phyloP scores from a whole-genome alignment of 2,113 vertebrate genomes.

The Vidua macroura region DNA sequence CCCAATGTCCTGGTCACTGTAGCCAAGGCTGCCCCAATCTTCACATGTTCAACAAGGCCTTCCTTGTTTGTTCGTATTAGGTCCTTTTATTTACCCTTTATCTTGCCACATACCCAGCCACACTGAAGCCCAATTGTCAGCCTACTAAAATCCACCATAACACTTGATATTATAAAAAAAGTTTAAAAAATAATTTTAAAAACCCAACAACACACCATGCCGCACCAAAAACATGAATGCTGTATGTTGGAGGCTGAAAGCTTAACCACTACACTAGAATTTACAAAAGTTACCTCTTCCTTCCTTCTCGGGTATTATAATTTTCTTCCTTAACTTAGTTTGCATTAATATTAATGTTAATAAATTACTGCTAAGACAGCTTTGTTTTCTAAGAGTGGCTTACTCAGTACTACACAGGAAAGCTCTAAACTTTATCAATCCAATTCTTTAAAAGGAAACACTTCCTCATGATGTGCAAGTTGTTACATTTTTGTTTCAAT shows the following conservation, averaged over 20 bases:
- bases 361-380: background rate
- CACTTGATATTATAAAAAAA: background rate
- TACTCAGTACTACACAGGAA: background rate
- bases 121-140: background rate
- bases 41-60: background rate
- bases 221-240: background rate
- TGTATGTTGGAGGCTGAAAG: background rate
- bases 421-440: background rate
- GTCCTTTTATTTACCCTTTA: background rate
- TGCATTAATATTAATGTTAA: background rate
- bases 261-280: background rate
- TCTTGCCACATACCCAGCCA: background rate
- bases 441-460: background rate
- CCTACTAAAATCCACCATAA: background rate
- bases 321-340: background rate
- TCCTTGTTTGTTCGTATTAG: background rate
- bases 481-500: background rate
- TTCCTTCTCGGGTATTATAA: background rate
- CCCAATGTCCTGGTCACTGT: no score
- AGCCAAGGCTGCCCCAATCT: background rate
- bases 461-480: background rate
- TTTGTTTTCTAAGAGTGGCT: background rate
- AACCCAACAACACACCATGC: background rate
- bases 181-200: background rate
- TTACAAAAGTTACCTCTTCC: background rate